phyloP scores from a whole-genome alignment of 2,888 invertebrate species.

The Tenodera sinensis region DNA sequence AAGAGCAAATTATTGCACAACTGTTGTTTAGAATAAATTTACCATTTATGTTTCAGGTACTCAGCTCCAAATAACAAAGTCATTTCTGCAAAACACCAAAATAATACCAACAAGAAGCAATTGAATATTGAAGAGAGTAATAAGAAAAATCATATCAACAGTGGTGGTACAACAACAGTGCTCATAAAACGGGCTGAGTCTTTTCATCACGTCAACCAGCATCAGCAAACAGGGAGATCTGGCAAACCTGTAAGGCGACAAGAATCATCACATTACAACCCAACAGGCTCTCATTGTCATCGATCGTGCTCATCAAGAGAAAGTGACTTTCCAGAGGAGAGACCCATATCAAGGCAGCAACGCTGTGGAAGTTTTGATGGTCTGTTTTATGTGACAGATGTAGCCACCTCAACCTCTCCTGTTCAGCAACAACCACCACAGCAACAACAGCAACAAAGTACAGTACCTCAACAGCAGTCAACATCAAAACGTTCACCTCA shows the following conservation, averaged over 20 bases:
- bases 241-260: neutral
- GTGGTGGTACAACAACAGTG: constrained; percentile 2
- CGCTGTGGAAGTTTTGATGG: constrained; percentile 46
- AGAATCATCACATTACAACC: neutral
- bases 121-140: neutral
- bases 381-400: constrained; percentile 36
- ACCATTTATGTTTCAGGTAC: neutral
- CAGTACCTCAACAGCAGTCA: neutral
- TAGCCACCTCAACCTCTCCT: neutral
- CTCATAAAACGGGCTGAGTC: constrained; percentile 37
- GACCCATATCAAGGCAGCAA: constrained; percentile 3
- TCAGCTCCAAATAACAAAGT: neutral
- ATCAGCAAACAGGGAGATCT: neutral
- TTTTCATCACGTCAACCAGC: constrained; percentile 39
- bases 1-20: no score
- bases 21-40: neutral
- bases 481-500: neutral
- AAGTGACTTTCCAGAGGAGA: neutral
- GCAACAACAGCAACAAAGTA: neutral
- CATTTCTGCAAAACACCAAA: neutral
- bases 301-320: neutral
- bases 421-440: neutral
- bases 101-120: neutral
- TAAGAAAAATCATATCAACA: constrained; percentile 32
- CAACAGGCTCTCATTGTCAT: neutral